Evolutionary conservation across 2,888 invertebrate genomes (phyloP), one percentile per base, ranked within the genome.

Genomic region (Xestia ashworthii): DNA sequence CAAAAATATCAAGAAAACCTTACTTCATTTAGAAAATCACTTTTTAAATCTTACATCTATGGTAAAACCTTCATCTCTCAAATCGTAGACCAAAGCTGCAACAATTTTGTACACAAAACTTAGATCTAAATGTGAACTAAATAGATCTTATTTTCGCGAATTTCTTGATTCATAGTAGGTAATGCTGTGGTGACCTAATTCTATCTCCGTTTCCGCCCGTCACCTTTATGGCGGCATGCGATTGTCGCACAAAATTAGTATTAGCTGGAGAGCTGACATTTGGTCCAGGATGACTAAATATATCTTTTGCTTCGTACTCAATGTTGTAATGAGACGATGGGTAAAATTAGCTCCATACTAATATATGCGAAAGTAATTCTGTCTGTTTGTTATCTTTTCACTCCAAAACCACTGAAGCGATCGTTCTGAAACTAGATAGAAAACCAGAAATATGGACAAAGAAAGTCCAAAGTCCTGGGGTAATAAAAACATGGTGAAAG

Each of bases 241-340:
- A 71, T 75, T 69, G 76, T 80, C 66, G 46, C 19, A 41, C 66
- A 32, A n/a, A 60, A 70, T 70, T 68, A 71, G 66, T 25, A 38
- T 67, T 44, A 38, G 78, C 70, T 55, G 78, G 66, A 66, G 70
- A 71, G 25, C 75, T 74, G 66, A 74, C 75, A 62, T 74, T 75
- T 62, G 12, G n/a, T 74, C 5, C 50, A 74, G 9, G n/a, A 4
- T 53, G 14, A 19, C 44, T 73, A 81, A 65, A 78, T 60, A 78
- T 81, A 78, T 16, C 6, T 38, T 8, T 19, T 38, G 41, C 1
- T 16, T 14, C 3, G 55, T 11, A 32, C 11, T 0, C 0, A 71
- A 55, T 48, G 41, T 14, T 41, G 46, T n/a, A 16, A 44, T 44
- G 65, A 50, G 9, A 58, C 22, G 9, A 22, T 44, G 44, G 44